phyloP scores from a whole-genome alignment of 2,888 invertebrate genomes.

The Acrocyrtus sp. region DNA sequence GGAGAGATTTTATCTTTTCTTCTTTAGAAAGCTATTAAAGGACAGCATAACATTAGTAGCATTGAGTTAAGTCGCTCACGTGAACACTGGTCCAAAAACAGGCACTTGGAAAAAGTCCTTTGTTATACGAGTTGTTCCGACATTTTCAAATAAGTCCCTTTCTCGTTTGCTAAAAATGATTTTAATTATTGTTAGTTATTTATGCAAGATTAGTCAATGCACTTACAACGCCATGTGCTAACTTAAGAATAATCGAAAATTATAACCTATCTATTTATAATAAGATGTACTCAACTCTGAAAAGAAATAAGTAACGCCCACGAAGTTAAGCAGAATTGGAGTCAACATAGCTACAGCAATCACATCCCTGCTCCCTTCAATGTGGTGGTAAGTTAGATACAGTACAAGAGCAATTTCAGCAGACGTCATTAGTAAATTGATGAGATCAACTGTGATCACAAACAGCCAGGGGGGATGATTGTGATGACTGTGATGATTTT shows the following conservation, averaged over 20 bases:
- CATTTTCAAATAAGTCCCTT: conserved; percentile 52
- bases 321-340: conserved; percentile 59
- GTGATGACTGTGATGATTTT: not conserved
- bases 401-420: conserved; percentile 59
- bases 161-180: conserved; percentile 51
- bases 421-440: conserved; percentile 50
- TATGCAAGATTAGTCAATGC: too few relatives aligned
- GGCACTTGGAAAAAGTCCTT: conserved; percentile 61
- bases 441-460: conserved; percentile 50
- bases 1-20: not conserved
- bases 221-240: too few relatives aligned
- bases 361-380: conserved; percentile 38
- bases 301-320: conserved; percentile 62
- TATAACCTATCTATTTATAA: not conserved
- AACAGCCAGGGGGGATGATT: conserved; percentile 23
- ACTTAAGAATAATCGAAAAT: too few relatives aligned
- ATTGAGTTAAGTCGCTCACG: conserved; percentile 43
- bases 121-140: conserved; percentile 43
- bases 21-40: not conserved
- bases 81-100: conserved; percentile 59
- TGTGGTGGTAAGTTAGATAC: conserved; percentile 52
- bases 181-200: not conserved
- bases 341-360: conserved; percentile 60
- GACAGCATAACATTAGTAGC: not conserved
- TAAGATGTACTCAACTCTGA: conserved; percentile 51